Evolutionary conservation across 64 coral and sea anemone genomes (phyloP).

Genomic region (Dendronephthya gigantea): DNA sequence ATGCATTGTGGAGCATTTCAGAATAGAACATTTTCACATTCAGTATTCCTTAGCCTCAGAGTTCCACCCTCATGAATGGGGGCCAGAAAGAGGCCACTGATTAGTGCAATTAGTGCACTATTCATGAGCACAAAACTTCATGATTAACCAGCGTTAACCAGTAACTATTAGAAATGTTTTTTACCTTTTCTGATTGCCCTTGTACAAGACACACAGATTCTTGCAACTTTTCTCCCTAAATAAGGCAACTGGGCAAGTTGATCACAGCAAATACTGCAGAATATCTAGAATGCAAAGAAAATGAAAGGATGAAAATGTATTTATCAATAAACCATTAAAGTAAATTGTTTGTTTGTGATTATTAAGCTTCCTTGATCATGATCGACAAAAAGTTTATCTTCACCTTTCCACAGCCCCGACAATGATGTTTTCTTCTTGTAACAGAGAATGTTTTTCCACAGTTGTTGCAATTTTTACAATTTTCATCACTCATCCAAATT

Average conservation of each 20-base stretch:
- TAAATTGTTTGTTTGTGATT: too few species aligned
- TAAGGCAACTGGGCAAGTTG: not conserved
- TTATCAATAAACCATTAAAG: too few species aligned
- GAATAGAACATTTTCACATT: too few species aligned
- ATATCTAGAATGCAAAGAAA: not conserved
- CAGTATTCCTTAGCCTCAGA: too few species aligned
- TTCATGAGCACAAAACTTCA: too few species aligned
- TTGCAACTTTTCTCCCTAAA: not conserved
- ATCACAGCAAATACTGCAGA: not conserved
- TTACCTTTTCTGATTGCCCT: not conserved
- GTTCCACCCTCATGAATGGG: too few species aligned
- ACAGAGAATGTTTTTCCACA: not conserved
- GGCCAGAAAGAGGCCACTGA: too few species aligned
- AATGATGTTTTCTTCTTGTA: slow-evolving; percentile 13
- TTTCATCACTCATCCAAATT: not conserved
- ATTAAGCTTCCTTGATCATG: not conserved
- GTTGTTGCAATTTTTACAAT: not conserved
- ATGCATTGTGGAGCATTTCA: not conserved
- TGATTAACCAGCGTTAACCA: not conserved
- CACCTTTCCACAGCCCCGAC: slow-evolving; percentile 2
- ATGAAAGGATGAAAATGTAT: not conserved
- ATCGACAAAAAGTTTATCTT: not conserved
- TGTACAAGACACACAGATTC: not conserved
- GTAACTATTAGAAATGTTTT: not conserved
- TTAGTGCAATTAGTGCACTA: too few species aligned